Evolutionary conservation across 30 jellyfish, hydroid and myxozoan genomes (phyloP), one percentile per base, ranked within the genome.

Genomic region (Hydra vulgaris): DNA sequence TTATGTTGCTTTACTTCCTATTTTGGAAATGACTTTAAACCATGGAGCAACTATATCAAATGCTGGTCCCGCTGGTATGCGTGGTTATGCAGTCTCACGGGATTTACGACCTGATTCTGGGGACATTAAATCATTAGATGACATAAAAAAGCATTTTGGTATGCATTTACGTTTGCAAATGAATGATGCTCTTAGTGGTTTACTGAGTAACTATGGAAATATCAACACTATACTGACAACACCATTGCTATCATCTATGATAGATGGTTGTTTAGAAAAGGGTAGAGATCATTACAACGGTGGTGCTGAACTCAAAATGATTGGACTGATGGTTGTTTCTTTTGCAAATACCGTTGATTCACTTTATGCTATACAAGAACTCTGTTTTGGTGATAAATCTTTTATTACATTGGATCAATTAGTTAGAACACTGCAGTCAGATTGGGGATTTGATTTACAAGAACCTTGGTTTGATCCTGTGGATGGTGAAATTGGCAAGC

Each of bases 41-140:
- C 84, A 81, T 23, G 84, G 84, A 18, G 84, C 84, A 0, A 25
- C 84, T 8, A 76, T 76, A 8, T 27, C 53, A 20, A 77, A 76
- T 21, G 84, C 84, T 19, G 84, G 84, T 18, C 82, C 84, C 23
- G 84, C 78, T 8, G 84, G 84, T 22, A 76, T 76, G 84, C 24
- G 84, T 26, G 84, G 84, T 27, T 76, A 76, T 20, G 23, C 79
- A 19, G 53, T 76, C 0, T 76, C 84, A 15, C 79, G 20, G 20
- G 84, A 76, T 15, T 76, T 76, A 8, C 25, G 84, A 26, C 84
- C 84, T 26, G 84, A 81, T 15, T 76, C 84, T 76, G 84, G 17
- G 8, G 79, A 76, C 25, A 76, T 76, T 15, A 76, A 53, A 26
- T 18, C 55, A 18, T n/a, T 76, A 15, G 52, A 53, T 53, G 84